These are phyloP conservation scores for Urosaurus nigricauda DNA, from an alignment of 2,797 vertebrate species.

Conservation along the genomic window DNA sequence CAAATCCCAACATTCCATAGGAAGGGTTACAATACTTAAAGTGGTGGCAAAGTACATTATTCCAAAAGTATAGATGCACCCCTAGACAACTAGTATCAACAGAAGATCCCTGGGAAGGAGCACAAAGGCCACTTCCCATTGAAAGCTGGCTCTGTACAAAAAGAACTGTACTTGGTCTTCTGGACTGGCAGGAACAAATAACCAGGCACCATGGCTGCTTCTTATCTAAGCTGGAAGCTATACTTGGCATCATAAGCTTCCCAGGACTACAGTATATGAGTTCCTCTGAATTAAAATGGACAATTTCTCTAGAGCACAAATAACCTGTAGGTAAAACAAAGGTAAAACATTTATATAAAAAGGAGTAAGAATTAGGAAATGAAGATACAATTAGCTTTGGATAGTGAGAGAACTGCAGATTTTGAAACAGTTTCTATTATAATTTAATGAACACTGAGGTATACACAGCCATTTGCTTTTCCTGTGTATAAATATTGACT, in stretches of 20 bases:
- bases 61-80: no score
- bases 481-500: neutral
- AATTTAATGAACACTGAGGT: neutral
- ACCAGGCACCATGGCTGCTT: neutral
- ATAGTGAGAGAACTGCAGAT: neutral
- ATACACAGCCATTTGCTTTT: neutral
- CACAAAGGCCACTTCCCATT: neutral
- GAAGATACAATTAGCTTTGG: neutral
- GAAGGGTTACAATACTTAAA: no score
- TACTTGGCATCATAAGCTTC: conserved; percentile 18
- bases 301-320: rapidly evolving
- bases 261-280: rapidly evolving
- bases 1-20: no score
- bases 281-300: neutral
- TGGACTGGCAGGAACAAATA: neutral
- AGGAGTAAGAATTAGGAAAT: neutral
- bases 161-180: neutral
- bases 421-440: neutral
- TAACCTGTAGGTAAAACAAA: neutral
- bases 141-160: neutral
- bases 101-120: neutral
- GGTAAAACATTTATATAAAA: neutral
- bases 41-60: no score
- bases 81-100: neutral
- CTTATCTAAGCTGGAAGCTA: neutral